These are phyloP conservation scores for Neodontobutis hainanensis DNA, from an alignment of 2,113 vertebrate genomes.

Conservation along the genomic window DNA sequence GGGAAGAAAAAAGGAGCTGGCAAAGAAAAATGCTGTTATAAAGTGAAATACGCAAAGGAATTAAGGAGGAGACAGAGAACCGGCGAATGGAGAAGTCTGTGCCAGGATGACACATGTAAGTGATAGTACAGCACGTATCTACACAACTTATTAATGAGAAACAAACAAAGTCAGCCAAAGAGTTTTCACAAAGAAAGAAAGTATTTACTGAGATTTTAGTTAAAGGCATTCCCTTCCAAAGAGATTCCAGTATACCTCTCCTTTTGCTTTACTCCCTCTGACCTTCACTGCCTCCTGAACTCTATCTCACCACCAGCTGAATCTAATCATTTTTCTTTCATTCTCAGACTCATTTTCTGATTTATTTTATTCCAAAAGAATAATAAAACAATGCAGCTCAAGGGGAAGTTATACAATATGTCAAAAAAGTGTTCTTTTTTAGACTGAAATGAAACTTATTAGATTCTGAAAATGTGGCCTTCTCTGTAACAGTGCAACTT, in stretches of 20 bases:
- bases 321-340: slow-evolving; percentile 12
- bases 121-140: slow-evolving; percentile 2
- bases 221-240: slow-evolving; percentile 15
- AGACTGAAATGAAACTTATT: slow-evolving; percentile 37
- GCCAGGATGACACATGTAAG: slow-evolving; percentile 17
- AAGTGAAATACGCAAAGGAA: slow-evolving; percentile 8
- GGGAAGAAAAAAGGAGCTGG: slow-evolving; percentile 2
- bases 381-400: not conserved
- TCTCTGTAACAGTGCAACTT: slow-evolving; percentile 33
- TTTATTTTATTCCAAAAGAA: slow-evolving; percentile 4
- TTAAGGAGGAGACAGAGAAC: slow-evolving; percentile 1
- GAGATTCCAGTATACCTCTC: slow-evolving; percentile 15
- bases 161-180: slow-evolving; percentile 8
- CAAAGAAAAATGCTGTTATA: slow-evolving; percentile 13
- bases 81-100: not conserved
- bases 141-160: slow-evolving; percentile 11
- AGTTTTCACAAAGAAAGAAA: not conserved
- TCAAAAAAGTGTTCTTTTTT: slow-evolving; percentile 8
- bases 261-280: slow-evolving; percentile 10
- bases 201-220: slow-evolving; percentile 3
- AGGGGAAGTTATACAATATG: slow-evolving; percentile 3
- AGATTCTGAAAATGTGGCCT: not conserved
- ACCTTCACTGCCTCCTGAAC: not conserved
- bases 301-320: slow-evolving; percentile 21
- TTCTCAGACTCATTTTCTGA: slow-evolving; percentile 12